These are phyloP conservation scores for Limnothrissa miodon DNA, from an alignment of 2,113 vertebrate species.

Conservation along the genomic window DNA sequence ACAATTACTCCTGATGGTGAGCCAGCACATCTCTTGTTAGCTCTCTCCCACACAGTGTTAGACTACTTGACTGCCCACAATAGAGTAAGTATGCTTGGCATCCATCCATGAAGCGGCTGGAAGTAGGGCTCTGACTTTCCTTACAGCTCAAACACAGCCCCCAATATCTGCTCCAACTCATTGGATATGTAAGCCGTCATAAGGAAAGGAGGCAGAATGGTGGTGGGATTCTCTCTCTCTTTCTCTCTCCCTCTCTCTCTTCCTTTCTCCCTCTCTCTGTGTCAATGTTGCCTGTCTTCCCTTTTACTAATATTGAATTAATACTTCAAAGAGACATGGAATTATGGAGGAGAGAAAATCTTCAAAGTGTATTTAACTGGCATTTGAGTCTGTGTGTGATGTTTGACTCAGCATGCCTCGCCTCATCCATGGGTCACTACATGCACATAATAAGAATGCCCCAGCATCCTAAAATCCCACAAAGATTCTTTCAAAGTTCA, in stretches of 20 bases:
- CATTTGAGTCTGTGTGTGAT: background rate
- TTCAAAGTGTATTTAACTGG: slow-evolving; percentile 6
- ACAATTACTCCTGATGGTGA: background rate
- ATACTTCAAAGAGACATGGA: slow-evolving; percentile 4
- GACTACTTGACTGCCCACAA: slow-evolving; percentile 15
- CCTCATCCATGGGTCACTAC: background rate
- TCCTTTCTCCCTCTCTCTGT: background rate
- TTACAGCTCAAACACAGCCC: background rate
- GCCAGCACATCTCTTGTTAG: slow-evolving; percentile 30
- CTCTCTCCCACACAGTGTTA: slow-evolving; percentile 20
- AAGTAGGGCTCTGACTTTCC: slow-evolving; percentile 14
- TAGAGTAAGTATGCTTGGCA: slow-evolving; percentile 1
- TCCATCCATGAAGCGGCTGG: background rate
- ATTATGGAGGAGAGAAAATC: slow-evolving; percentile 13
- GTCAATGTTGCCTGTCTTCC: background rate
- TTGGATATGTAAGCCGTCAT: background rate
- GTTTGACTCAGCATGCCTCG: background rate
- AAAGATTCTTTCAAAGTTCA: background rate
- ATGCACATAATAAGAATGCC: background rate
- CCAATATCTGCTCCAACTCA: background rate
- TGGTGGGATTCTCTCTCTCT: background rate
- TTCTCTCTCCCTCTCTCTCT: background rate
- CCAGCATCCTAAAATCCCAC: background rate
- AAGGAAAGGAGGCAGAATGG: background rate
- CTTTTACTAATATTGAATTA: slow-evolving; percentile 11